Percentiles rank a stretch among this genome's conserved stretches.
phyloP scores from a whole-genome alignment of 30 jellyfish, hydroid and myxozoan genomes.

The Mastigias papua region DNA sequence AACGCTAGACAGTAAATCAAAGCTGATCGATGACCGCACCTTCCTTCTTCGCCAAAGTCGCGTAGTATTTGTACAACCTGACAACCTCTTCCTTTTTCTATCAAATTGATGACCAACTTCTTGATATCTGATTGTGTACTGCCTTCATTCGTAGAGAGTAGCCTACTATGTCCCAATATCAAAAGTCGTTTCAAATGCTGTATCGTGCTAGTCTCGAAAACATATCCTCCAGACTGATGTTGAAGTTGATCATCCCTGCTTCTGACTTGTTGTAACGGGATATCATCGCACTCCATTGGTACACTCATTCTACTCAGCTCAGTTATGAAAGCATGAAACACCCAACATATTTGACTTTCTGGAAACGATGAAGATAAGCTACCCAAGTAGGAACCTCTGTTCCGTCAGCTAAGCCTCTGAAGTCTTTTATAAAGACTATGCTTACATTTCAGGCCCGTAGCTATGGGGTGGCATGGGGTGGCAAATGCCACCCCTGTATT shows the following conservation, averaged over 20 bases:
- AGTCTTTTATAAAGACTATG: too few species aligned
- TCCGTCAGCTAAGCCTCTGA: too few species aligned
- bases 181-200: slow-evolving; percentile 42
- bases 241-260: slow-evolving; percentile 3
- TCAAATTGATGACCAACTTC: slow-evolving; percentile 9
- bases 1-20: slow-evolving; percentile 41
- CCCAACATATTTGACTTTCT: too few species aligned
- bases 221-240: slow-evolving; percentile 67
- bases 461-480: too few species aligned
- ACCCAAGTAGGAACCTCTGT: too few species aligned
- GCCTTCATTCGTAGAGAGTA: background rate
- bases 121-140: background rate
- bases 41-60: slow-evolving; percentile 54
- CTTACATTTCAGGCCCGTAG: too few species aligned
- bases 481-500: too few species aligned
- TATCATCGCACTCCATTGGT: background rate
- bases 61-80: slow-evolving; percentile 34
- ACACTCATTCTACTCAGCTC: too few species aligned
- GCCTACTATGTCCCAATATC: slow-evolving; percentile 62
- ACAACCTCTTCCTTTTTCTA: slow-evolving; percentile 30
- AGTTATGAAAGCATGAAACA: too few species aligned
- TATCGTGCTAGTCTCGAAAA: slow-evolving; percentile 29
- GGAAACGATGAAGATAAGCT: too few species aligned
- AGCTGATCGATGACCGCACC: slow-evolving; percentile 53
- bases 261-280: background rate